Evolutionary conservation across 2,797 vertebrate species (phyloP), one percentile per base, ranked within the genome.

Genomic region (Coendou prehensilis): DNA sequence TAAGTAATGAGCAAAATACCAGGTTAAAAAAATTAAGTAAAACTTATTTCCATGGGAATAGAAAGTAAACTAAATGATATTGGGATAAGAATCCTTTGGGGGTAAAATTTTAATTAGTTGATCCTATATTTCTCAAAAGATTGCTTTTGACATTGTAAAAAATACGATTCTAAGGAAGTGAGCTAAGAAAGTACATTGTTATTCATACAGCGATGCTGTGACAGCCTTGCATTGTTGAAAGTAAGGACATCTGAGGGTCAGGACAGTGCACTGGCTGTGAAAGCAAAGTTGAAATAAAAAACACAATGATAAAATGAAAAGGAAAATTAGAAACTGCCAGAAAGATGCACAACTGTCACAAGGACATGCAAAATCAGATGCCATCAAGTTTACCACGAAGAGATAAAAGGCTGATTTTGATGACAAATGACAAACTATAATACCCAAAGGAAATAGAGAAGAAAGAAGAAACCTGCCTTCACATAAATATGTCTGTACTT

Each of bases 41-140:
- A 82, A 71, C 78, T 91, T 79, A 61, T 91, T 96, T 56, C 33
- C 56, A 87, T 79, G 56, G 59, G 67, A 95, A 96, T 23, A 95
- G 47, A 96, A 94, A 87, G 94, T 90, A 73, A 97, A 95, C 90
- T 54, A 93, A 95, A 93, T 75, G 56, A 94, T n/a, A 93, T 15
- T 63, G 56, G 67, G 84, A 87, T 84, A 94, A 92, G 69, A 96
- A 90, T 13, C 28, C 41, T 59, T 45, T 45, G 13, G 22, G 22
- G 26, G 28, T 33, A 81, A 89, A 28, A 54, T 69, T 84, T 96
- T 73, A 47, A 89, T 90, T 85, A 47, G n/a, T 75, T 96, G 56
- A 47, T 86, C 57, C 87, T 87, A 90, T 23, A 71, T 89, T 95
- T 97, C 76, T 91, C 82, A 75, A 52, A 95, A 69, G 47, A 89